Conservation (phyloP, 2,888 invertebrate species). For the Andrena haemorrhoa region DNA sequence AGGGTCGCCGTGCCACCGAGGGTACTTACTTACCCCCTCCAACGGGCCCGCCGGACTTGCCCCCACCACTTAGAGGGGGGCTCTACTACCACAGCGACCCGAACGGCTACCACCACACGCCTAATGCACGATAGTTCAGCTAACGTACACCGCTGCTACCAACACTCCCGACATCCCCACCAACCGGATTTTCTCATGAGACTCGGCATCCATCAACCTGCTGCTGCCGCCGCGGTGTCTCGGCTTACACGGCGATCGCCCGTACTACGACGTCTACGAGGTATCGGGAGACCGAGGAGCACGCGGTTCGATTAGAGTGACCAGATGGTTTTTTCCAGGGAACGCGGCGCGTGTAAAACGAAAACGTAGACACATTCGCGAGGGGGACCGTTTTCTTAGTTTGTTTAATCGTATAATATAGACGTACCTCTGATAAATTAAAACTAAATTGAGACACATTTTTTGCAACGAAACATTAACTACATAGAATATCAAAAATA, state of each 20-base stretch:
- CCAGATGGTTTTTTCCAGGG: too few relatives aligned
- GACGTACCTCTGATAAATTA: too few relatives aligned
- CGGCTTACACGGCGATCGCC: constrained; percentile 45
- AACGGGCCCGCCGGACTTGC: constrained; percentile 50
- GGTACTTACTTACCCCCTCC: constrained; percentile 69
- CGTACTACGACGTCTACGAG: constrained; percentile 4
- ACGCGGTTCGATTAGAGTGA: neutral
- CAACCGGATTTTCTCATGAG: constrained; percentile 79
- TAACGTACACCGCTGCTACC: constrained; percentile 72
- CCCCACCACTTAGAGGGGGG: constrained; percentile 48
- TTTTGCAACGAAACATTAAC: too few relatives aligned
- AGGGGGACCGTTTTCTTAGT: too few relatives aligned
- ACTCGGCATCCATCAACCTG: constrained; percentile 78
- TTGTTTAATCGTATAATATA: too few relatives aligned
- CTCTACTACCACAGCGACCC: neutral
- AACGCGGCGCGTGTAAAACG: too few relatives aligned
- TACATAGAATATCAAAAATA: too few relatives aligned
- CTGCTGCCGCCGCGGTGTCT: constrained; percentile 75
- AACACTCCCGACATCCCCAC: constrained; percentile 86
- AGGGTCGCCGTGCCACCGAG: constrained; percentile 69
- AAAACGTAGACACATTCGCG: too few relatives aligned
- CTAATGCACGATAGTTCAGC: constrained; percentile 32
- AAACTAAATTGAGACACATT: too few relatives aligned
- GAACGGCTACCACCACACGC: neutral
- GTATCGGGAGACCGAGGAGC: too few relatives aligned